A percentile compares a stretch with the other conserved stretches of the same genome.
These are phyloP conservation scores for Orchesella cincta DNA, from an alignment of 1,140 invertebrate species.

Conservation along the genomic window DNA sequence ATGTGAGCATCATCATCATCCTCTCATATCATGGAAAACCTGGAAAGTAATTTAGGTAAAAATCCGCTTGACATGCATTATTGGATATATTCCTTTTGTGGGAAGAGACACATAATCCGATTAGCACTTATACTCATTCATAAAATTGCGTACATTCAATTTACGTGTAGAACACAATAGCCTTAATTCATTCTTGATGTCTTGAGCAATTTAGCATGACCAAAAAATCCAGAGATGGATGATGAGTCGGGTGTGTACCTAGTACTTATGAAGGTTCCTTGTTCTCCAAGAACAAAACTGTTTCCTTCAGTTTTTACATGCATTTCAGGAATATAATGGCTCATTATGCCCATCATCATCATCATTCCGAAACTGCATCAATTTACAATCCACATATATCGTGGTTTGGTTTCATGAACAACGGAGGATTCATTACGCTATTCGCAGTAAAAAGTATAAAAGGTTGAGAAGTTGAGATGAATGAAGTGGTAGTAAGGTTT, in stretches of 20 bases:
- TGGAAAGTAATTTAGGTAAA: no score
- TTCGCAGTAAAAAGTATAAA: background rate
- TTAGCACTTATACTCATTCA: background rate
- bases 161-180: background rate
- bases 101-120: conserved; percentile 2
- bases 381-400: no score
- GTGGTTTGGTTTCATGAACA: no score
- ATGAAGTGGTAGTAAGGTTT: conserved; percentile 6
- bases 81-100: conserved; percentile 20
- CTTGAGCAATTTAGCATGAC: conserved; percentile 13
- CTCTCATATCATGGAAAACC: no score
- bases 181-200: conserved; percentile 15
- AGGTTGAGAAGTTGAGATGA: no score
- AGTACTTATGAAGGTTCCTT: background rate
- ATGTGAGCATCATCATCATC: background rate
- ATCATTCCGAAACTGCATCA: background rate
- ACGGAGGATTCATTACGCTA: no score
- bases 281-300: background rate
- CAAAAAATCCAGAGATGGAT: background rate
- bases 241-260: background rate
- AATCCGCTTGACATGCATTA: no score
- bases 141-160: background rate
- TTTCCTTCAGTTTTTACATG: background rate
- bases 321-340: conserved; percentile 8
- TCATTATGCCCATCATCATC: conserved; percentile 11